Evolutionary conservation across 2,113 vertebrate species (phyloP).

Genomic region (Rhegmatorhina hoffmannsi): DNA sequence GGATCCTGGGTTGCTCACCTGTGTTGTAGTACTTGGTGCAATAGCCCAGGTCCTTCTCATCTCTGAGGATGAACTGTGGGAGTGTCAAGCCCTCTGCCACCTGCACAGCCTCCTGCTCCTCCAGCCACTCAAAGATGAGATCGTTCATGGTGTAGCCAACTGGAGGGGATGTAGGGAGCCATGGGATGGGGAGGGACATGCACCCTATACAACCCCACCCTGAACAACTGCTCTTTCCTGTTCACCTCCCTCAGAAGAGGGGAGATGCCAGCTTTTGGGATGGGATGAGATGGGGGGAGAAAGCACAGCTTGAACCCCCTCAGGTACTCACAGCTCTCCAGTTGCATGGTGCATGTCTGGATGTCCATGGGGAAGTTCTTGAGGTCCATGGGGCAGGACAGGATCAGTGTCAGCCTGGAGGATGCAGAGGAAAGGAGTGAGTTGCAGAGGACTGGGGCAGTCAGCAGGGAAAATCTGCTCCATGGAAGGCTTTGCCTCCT

Average conservation of each 20-base stretch:
- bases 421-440: slow-evolving; percentile 36
- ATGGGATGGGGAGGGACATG: fast-evolving
- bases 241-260: not conserved
- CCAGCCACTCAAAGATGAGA: slow-evolving; percentile 91
- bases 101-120: slow-evolving; percentile 87
- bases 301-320: not conserved
- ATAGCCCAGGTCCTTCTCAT: slow-evolving; percentile 91
- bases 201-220: not conserved
- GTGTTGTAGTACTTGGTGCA: slow-evolving; percentile 96
- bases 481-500: fast-evolving
- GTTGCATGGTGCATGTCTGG: slow-evolving; percentile 94
- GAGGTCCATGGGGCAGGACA: slow-evolving; percentile 96
- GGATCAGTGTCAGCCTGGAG: slow-evolving; percentile 87
- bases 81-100: slow-evolving; percentile 92
- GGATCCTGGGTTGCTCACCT: slow-evolving; percentile 74
- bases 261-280: not conserved
- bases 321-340: slow-evolving; percentile 92
- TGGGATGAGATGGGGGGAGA: not conserved
- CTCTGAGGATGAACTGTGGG: slow-evolving; percentile 90
- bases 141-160: slow-evolving; percentile 97
- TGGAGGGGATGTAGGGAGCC: slow-evolving; percentile 29
- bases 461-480: not conserved
- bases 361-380: slow-evolving; percentile 98
- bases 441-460: not conserved
- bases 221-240: not conserved